These are phyloP conservation scores for Dromius quadrimaculatus DNA, from an alignment of 2,888 invertebrate species.

Conservation along the genomic window DNA sequence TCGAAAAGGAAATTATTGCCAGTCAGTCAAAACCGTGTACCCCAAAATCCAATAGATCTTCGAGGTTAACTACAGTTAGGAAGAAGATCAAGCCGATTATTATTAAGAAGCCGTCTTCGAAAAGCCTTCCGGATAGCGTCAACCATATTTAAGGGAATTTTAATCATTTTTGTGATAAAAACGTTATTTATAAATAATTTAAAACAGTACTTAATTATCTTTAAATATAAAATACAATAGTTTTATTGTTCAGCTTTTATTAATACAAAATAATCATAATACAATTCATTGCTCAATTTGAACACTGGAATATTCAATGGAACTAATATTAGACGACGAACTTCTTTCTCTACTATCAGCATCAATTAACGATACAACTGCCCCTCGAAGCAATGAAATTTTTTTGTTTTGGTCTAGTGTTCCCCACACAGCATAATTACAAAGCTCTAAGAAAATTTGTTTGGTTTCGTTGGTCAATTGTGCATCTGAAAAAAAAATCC, in stretches of 20 bases:
- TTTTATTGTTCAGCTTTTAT: constrained; percentile 2
- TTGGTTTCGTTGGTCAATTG: neutral
- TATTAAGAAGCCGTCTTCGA: constrained; percentile 39
- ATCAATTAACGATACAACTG: neutral
- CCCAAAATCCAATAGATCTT: constrained; percentile 34
- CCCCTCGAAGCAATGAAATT: neutral
- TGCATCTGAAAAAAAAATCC: neutral
- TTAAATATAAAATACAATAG: no score
- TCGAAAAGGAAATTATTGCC: constrained; percentile 60
- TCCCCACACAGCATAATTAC: neutral
- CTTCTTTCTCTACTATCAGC: neutral
- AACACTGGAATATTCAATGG: neutral
- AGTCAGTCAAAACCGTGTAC: constrained; percentile 31
- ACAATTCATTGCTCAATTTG: no score
- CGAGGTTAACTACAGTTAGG: constrained; percentile 51
- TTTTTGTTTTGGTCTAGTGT: neutral
- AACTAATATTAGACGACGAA: neutral
- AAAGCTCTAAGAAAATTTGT: neutral
- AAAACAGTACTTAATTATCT: no score
- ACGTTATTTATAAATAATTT: no score
- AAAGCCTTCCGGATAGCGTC: constrained; percentile 42
- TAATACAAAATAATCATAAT: no score
- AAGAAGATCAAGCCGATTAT: constrained; percentile 39
- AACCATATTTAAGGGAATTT: constrained; percentile 28
- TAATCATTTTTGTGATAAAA: neutral